Base-by-base conservation (phyloP, 2,888 invertebrate species). In the Andricus quercusramuli region DNA sequence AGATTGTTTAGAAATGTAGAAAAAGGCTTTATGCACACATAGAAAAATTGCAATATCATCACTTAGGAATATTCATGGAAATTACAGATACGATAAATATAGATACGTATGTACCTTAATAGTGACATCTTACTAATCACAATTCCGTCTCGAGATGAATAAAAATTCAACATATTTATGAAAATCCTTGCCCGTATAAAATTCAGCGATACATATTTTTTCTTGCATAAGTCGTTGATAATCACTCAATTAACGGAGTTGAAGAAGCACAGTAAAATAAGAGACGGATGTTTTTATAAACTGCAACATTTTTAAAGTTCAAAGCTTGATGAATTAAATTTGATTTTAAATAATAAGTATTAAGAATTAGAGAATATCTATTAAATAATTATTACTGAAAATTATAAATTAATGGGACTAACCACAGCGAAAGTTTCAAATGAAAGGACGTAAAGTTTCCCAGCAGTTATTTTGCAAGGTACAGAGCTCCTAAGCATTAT, bases 181-280 rank as follows among this genome's bases (percentile, higher is more conserved):
- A 13, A 25, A 25, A 13, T 44, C 44, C 11, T 44, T 44, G 15
- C 25, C 13, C 25, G 25, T 25, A 4, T 62, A 25, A 25, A 56
- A 62, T 11, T 13, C 15, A 15, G 25, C n/a, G 5, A 62, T 62
- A 6, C 22, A 25, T 25, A 62, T 13, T 62, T 62, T 62, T 3
- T 25, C 25, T 62, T 25, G 11, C 5, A 62, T 8, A 22, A 22
- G 6, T 56, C n/a, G n/a, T n/a, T 56, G n/a, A 25, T 62, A 25
- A 62, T 22, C 13, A 25, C 13, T 15, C 25, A 22, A 51, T 66
- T 79, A 83, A 59, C 64, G 78, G 3, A 83, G 22, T 17, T 82
- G 79, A 9, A 80, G 79, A 15, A 83, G 41, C 8, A 83, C 80
- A 44, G 83, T 83, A 51, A 83, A 81, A 13, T 83, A 83, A 20